Evolutionary conservation across 2,888 invertebrate species (phyloP).

Genomic region (Cosmia trapezina): DNA sequence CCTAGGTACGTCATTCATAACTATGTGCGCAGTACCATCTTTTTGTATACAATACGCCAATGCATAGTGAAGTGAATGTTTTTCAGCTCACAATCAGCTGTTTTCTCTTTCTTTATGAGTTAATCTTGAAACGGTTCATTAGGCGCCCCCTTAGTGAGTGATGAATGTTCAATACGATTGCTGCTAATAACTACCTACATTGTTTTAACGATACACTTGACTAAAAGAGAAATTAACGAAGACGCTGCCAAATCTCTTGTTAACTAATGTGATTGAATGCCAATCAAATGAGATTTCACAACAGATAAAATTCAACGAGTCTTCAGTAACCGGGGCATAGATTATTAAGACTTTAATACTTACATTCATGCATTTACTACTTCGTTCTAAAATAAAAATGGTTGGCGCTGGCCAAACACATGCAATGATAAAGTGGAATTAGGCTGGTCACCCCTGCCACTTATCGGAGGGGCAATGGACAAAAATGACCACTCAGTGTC

Average conservation of each 20-base stretch:
- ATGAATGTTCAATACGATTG: not conserved
- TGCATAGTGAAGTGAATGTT: not conserved
- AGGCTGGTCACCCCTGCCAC: not conserved
- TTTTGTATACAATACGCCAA: conserved; percentile 6
- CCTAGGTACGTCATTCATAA: conserved; percentile 14
- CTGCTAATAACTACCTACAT: not conserved
- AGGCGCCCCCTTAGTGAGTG: not conserved
- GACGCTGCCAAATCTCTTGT: not conserved
- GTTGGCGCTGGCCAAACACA: too few species aligned
- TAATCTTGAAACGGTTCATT: conserved; percentile 23
- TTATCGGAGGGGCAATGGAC: not conserved
- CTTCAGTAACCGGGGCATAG: not conserved
- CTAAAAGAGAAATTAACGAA: not conserved
- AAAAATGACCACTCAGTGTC: not conserved
- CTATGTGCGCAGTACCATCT: conserved; percentile 1
- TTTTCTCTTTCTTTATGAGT: conserved; percentile 15
- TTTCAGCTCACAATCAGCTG: conserved; percentile 17
- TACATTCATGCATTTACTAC: too few species aligned
- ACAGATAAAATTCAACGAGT: not conserved
- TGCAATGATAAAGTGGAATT: too few species aligned
- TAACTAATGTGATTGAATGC: not conserved
- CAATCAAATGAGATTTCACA: not conserved
- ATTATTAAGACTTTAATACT: too few species aligned
- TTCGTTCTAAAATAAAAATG: too few species aligned
- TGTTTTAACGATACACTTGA: not conserved